Base-by-base conservation (phyloP, 2,888 invertebrate species). In the Carcina quercana region DNA sequence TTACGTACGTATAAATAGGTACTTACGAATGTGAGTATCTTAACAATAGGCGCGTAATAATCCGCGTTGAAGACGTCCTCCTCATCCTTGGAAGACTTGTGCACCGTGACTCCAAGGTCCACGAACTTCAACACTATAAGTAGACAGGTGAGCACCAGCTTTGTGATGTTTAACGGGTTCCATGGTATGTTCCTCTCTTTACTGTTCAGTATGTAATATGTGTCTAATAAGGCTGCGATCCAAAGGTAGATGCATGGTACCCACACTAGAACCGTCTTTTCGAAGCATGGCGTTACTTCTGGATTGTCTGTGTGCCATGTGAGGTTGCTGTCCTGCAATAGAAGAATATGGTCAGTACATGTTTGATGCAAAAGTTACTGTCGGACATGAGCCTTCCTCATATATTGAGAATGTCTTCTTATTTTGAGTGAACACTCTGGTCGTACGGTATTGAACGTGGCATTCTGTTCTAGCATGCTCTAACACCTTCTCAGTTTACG, bases 241-340 rank as follows among this genome's bases (percentile, higher is more conserved):
- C 95, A 96, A 10, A 96, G 80, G 67, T 94, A 94, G 30, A 87
- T 85, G 68, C 95, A 95, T 0, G 98, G 97, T 19, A 88, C 75
- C 97, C 97, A 98, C 29, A 95, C 86, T 15, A 98, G 74, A 1
- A 93, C 90, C 1, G 97, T 97, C 67, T 92, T 91, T 75, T 97
- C 92, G 72, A 98, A 97, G 73, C 98, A 98, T 61, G 87, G 87
- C 41, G 97, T 94, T 47, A 98, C 86, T 62, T 94, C 91, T 20
- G 96, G 98, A 68, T 90, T 86, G 5, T 88, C 83, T 11, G 96
- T 92, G 58, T 91, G 65, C 96, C 96, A 96, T 34, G 94, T 89
- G 51, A 89, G 59, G 45, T 88, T 86, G 44, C 74, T 62, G 78
- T 96, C 90, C 97, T 97, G 83, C 44, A 87, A 86, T 38, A 38